Conservation (phyloP, 1,140 invertebrate genomes). For the Zaprionus inermis region DNA sequence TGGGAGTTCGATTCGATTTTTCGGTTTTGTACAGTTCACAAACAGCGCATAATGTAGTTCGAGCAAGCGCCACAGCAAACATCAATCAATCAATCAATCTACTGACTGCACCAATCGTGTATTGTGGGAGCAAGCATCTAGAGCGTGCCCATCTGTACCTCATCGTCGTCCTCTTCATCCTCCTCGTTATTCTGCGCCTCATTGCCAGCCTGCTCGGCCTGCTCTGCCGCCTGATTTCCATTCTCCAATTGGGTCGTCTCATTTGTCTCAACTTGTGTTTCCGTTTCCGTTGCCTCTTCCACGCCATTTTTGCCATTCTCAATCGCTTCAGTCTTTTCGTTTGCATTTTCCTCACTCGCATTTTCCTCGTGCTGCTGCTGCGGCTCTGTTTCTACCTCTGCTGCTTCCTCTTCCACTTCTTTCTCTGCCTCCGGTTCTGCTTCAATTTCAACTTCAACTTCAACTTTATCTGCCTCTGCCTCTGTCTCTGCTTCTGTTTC, state of each 20-base stretch:
- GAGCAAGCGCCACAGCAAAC: conserved; percentile 26
- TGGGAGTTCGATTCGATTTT: conserved; percentile 18
- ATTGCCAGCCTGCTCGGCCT: conserved; percentile 8
- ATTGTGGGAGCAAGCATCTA: conserved; percentile 40
- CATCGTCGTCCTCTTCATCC: conserved; percentile 78
- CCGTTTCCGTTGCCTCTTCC: conserved; percentile 27
- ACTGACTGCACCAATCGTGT: conserved; percentile 22
- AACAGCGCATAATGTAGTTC: not conserved
- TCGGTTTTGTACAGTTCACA: conserved; percentile 49
- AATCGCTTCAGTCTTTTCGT: conserved; percentile 49
- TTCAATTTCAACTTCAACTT: conserved; percentile 23
- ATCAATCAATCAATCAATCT: conserved; percentile 35
- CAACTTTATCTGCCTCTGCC: conserved; percentile 47
- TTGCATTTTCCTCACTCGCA: conserved; percentile 45
- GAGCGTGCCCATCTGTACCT: conserved; percentile 83
- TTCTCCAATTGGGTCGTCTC: not conserved
- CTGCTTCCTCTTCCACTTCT: conserved; percentile 16
- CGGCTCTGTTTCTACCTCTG: conserved; percentile 14
- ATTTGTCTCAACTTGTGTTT: conserved; percentile 6
- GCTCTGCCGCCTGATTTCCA: conserved; percentile 11
- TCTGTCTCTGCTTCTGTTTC: conserved; percentile 11
- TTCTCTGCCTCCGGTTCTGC: conserved; percentile 4
- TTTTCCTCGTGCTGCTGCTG: conserved; percentile 33
- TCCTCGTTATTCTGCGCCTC: conserved; percentile 18
- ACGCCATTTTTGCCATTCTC: conserved; percentile 23